Percentiles rank a stretch among this genome's conserved stretches.
Conservation (phyloP, 2,888 invertebrate species). For the Spatulosminthurus flaviceps region DNA sequence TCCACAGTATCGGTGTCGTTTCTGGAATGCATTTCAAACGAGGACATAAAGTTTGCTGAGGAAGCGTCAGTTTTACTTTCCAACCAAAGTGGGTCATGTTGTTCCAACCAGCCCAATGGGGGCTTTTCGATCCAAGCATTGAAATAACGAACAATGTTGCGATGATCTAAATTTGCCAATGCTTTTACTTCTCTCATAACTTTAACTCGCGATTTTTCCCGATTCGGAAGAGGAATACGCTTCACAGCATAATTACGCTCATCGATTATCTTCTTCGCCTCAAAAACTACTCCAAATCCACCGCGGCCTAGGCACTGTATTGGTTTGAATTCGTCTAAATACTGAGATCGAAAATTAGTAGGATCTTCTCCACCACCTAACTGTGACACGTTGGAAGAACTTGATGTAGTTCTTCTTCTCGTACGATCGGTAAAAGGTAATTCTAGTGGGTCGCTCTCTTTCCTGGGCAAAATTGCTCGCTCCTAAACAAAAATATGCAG, state of each 20-base stretch:
- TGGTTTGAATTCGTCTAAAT: constrained; percentile 84
- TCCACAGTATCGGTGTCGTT: not conserved
- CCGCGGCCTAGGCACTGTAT: constrained; percentile 85
- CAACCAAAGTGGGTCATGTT: constrained; percentile 75
- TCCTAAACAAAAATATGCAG: constrained; percentile 21
- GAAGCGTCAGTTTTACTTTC: constrained; percentile 9
- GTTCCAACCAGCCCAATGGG: constrained; percentile 86
- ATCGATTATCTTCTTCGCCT: constrained; percentile 92
- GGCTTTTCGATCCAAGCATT: constrained; percentile 96
- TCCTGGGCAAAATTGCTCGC: constrained; percentile 30
- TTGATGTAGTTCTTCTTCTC: constrained; percentile 53
- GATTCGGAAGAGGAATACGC: constrained; percentile 86
- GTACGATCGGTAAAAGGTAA: constrained; percentile 15
- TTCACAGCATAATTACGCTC: constrained; percentile 95
- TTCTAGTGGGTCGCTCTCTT: constrained; percentile 11
- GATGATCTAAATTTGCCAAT: constrained; percentile 92
- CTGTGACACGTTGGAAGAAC: constrained; percentile 55
- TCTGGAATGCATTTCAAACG: not conserved
- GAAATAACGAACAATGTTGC: constrained; percentile 94
- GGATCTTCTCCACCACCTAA: constrained; percentile 49
- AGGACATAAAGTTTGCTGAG: constrained; percentile 28
- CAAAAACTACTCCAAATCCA: constrained; percentile 96
- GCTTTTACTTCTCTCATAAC: constrained; percentile 95
- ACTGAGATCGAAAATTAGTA: constrained; percentile 72
- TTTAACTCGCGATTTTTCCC: constrained; percentile 81